Percentiles rank a stretch among this genome's conserved stretches.
These are phyloP conservation scores for Okapia johnstoni DNA, from an alignment of 2,113 vertebrate species.

Conservation along the genomic window DNA sequence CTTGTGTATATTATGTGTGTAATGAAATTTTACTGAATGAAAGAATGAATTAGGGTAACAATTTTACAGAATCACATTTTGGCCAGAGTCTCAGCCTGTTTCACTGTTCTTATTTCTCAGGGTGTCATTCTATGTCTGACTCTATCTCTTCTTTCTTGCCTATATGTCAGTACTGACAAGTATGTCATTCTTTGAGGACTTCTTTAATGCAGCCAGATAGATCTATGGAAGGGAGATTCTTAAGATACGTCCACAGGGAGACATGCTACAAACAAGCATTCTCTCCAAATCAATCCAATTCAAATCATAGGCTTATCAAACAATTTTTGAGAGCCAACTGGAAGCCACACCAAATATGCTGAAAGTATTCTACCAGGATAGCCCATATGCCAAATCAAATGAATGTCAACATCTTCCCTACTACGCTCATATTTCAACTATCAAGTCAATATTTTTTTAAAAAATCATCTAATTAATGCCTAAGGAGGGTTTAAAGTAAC, in stretches of 20 bases:
- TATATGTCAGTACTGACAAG: neutral
- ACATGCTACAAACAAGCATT: neutral
- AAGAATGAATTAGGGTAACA: neutral
- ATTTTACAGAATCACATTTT: neutral
- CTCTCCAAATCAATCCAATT: neutral
- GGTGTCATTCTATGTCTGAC: neutral
- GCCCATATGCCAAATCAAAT: neutral
- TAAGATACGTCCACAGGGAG: neutral
- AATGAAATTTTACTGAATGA: neutral
- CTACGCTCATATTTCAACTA: conserved; percentile 12
- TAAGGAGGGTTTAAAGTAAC: neutral
- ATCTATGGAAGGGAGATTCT: neutral
- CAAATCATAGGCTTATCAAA: neutral
- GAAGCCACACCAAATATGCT: conserved; percentile 15
- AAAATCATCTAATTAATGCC: neutral
- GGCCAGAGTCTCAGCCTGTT: neutral
- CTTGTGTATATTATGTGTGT: neutral
- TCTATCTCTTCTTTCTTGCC: neutral
- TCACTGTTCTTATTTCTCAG: neutral
- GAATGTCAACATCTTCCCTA: neutral
- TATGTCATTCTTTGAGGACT: neutral
- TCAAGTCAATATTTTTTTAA: neutral
- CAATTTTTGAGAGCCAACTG: neutral
- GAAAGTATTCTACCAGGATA: neutral
- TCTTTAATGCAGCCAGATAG: neutral